Conservation (phyloP, 2,113 vertebrate genomes). For the Acinonyx jubatus region DNA sequence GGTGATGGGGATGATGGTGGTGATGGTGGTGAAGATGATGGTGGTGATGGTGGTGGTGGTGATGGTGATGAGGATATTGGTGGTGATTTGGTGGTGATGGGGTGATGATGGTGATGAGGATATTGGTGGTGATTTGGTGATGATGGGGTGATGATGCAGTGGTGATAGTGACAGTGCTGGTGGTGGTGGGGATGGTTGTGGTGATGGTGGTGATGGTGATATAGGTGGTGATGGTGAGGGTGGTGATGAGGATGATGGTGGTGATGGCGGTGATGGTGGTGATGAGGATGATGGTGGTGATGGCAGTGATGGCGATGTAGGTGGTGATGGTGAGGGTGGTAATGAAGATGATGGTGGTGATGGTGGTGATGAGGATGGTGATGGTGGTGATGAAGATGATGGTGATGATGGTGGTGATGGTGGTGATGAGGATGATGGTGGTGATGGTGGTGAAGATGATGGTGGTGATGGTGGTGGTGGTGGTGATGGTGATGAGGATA, state of each 20-base stretch:
- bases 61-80: no score
- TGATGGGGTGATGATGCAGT: rapidly evolving
- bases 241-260: neutral
- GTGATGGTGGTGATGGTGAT: rapidly evolving
- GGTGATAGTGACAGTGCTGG: rapidly evolving
- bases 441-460: neutral
- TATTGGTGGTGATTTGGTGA: neutral
- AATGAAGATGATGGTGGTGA: neutral
- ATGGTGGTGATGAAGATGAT: rapidly evolving
- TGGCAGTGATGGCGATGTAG: no score
- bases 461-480: rapidly evolving
- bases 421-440: no score
- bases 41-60: rapidly evolving
- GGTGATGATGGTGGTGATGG: rapidly evolving
- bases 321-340: no score
- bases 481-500: neutral
- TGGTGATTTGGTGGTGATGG: no score
- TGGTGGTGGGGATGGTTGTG: no score
- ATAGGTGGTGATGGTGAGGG: rapidly evolving
- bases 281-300: rapidly evolving
- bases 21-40: no score
- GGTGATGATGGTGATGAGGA: no score
- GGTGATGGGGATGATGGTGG: no score
- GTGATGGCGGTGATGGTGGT: neutral
- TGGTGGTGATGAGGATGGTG: rapidly evolving